Base-by-base conservation (phyloP, 2,888 invertebrate genomes). In the Lampropteryx suffumata region DNA sequence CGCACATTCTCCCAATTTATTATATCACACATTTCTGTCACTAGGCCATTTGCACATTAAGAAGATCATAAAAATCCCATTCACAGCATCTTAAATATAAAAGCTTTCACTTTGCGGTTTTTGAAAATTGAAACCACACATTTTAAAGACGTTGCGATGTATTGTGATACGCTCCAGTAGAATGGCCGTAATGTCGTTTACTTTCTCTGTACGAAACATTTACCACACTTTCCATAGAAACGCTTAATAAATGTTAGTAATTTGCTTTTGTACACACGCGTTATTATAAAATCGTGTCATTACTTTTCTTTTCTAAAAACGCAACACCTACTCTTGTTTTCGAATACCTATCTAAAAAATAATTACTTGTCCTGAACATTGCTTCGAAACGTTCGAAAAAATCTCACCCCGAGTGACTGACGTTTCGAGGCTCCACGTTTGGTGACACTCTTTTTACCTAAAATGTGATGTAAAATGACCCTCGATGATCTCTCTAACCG, bases 21-120 rank as follows among this genome's bases (percentile, higher is more conserved):
- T 50, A 39, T 36, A 53, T 57, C 52, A 27, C 57, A 42, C 41
- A 44, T 50, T 30, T 56, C 39, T 52, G 44, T 42, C 59, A 30
- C 63, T 48, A 56, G 50, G 45, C 48, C 64, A 59, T 67, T 72
- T 52, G 60, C 64, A 67, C 62, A 57, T 63, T 56, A 58, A 63
- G 59, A 52, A 47, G 59, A 66, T 62, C 44, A 45, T 61, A 64
- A 67, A 59, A 61, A 28, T 41, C 43, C 47, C 62, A 70, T 67
- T 70, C 59, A 55, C 46, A 35, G 34, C 43, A 36, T 44, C 44
- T 57, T 51, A 59, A 59, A 39, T 41, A 40, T 64, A 28, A 56
- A 63, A 59, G 67, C 80, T 81, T 80, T 84, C 82, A 70, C 79
- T 73, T 60, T 72, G 80, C 59, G 79, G 81, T 80, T 76, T 73